phyloP scores from a whole-genome alignment of 2,888 invertebrate species.

The Tuberolachnus salignus region DNA sequence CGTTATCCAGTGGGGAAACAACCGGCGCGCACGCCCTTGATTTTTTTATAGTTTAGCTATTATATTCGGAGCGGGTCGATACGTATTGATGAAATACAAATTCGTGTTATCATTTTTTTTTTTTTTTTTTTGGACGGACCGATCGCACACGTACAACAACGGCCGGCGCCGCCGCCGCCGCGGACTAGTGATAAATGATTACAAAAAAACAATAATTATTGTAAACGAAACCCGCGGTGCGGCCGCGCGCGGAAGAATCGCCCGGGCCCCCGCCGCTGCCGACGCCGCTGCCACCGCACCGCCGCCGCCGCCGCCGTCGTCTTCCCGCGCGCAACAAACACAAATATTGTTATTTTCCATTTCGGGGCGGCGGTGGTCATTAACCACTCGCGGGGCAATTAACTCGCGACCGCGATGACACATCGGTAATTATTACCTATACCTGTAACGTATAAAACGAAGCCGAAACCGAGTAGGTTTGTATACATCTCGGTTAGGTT shows the following conservation, averaged over 20 bases:
- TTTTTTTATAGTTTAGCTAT: too few relatives aligned
- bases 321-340: conserved; percentile 28
- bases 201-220: conserved; percentile 8
- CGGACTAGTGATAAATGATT: conserved; percentile 42
- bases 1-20: too few relatives aligned
- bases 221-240: too few relatives aligned
- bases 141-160: too few relatives aligned
- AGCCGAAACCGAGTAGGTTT: not conserved
- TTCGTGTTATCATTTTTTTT: too few relatives aligned
- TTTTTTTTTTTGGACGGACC: too few relatives aligned
- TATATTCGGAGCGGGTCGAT: too few relatives aligned
- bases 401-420: conserved; percentile 41
- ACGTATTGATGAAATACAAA: too few relatives aligned
- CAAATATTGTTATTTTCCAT: conserved; percentile 52
- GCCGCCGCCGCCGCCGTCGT: conserved; percentile 4
- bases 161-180: not conserved
- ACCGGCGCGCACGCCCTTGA: too few relatives aligned
- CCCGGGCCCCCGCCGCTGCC: too few relatives aligned
- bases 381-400: conserved; percentile 38
- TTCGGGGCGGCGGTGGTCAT: conserved; percentile 42
- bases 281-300: not conserved
- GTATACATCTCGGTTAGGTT: too few relatives aligned
- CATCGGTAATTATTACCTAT: conserved; percentile 36
- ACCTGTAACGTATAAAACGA: not conserved
- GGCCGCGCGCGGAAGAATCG: too few relatives aligned